Evolutionary conservation across 2,797 vertebrate species (phyloP).

Genomic region (Tragopan temminckii): DNA sequence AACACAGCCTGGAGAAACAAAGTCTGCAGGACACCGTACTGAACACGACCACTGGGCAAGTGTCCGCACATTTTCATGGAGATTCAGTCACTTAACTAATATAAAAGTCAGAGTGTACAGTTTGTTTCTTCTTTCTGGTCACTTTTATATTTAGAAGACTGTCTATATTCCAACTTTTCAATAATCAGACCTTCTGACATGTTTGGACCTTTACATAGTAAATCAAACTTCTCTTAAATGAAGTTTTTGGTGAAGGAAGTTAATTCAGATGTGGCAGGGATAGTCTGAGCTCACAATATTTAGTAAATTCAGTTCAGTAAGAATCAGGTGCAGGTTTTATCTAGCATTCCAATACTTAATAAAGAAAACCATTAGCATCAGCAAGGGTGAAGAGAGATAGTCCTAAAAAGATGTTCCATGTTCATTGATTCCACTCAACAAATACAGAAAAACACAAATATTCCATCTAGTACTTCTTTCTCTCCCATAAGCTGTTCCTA

Average conservation of each 20-base stretch:
- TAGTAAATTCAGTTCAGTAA: background rate
- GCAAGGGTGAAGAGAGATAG: background rate
- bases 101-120: background rate
- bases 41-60: background rate
- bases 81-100: too few relatives aligned
- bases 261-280: background rate
- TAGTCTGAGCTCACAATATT: background rate
- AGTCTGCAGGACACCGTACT: too few relatives aligned
- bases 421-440: background rate
- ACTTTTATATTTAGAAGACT: background rate
- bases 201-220: background rate
- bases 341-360: background rate
- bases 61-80: background rate
- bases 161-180: background rate
- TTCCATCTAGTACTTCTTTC: background rate
- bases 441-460: background rate
- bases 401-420: background rate
- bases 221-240: background rate
- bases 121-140: background rate
- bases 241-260: background rate
- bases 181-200: background rate
- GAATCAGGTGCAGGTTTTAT: background rate
- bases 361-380: background rate
- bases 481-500: background rate
- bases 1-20: background rate